phyloP scores from a whole-genome alignment of 2,888 invertebrate genomes.

The Abrostola tripartita region DNA sequence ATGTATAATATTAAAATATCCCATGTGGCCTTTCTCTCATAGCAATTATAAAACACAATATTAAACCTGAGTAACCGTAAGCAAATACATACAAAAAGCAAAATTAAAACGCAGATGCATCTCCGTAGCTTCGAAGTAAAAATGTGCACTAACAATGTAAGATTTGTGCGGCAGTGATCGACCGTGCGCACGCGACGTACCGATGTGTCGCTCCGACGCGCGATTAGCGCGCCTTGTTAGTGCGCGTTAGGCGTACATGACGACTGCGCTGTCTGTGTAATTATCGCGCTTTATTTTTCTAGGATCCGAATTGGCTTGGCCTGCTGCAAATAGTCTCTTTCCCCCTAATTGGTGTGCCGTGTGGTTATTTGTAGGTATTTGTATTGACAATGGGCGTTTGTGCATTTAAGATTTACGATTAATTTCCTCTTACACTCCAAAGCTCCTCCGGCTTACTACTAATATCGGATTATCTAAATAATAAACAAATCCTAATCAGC shows the following conservation, averaged over 20 bases:
- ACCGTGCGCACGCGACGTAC: constrained; percentile 60
- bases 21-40: no score
- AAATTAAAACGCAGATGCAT: constrained; percentile 40
- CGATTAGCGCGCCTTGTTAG: constrained; percentile 56
- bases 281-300: constrained; percentile 9
- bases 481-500: no score
- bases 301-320: no score
- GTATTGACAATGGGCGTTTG: no score
- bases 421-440: no score
- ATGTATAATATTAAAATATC: background rate
- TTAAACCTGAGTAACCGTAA: background rate
- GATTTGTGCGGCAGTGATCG: constrained; percentile 59
- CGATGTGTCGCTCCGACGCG: constrained; percentile 50
- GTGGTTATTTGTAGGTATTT: no score
- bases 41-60: no score
- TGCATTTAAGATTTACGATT: no score
- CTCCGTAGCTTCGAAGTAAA: constrained; percentile 37
- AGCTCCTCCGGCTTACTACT: no score
- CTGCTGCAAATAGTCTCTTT: no score
- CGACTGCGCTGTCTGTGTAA: constrained; percentile 11
- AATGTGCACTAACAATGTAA: constrained; percentile 54
- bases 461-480: no score
- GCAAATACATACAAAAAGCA: constrained; percentile 12
- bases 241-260: constrained; percentile 47
- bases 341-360: no score